Base-by-base conservation (phyloP, 1,140 invertebrate genomes). In the Hycleus cichorii region DNA sequence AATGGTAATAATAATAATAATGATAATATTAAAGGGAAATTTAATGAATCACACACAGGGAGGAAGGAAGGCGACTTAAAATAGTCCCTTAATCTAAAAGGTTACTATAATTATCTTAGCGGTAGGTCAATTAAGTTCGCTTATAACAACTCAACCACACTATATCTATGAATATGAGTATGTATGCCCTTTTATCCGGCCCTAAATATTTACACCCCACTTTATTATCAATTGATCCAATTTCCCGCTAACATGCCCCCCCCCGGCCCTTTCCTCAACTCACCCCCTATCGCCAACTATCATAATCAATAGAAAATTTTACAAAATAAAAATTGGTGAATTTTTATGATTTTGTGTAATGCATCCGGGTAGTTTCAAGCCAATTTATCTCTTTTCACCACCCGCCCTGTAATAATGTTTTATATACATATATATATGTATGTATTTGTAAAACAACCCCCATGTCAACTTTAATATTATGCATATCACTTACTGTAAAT, bases 401-500 rank as follows among this genome's bases (percentile, higher is more conserved):
- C 1, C 18, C 18, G 18, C 18, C 18, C 18, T 18, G 18, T 18
- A 18, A 18, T 18, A 18, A 18, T 18, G 18, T 18, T 18, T 18
- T 18, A 18, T 18, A 18, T 18, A 1, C 2, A 18, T 18, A 18
- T 18, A 18, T 18, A 1, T 18, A 18, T 18, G 18, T 18, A 18
- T 32, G 4, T 32, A 4, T 32, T 7, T 32, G 32, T 32, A 7
- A 32, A 5, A 32, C 32, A 7, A 32, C 32, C 32, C 32, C 32
- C 32, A 18, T 18, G 18, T 18, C 32, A 4, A 32, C 4, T 32
- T 32, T 32, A 32, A 32, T 32, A 32, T 32, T 65, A 65, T 65
- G 64, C 58, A 65, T 65, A 65, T 65, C 64, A 60, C 52, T 65
- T 65, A 65, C 64, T 65, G 64, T 65, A 65, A 65, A 65, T 65